Evolutionary conservation across 2,888 invertebrate species (phyloP).

Genomic region (Tuta absoluta): DNA sequence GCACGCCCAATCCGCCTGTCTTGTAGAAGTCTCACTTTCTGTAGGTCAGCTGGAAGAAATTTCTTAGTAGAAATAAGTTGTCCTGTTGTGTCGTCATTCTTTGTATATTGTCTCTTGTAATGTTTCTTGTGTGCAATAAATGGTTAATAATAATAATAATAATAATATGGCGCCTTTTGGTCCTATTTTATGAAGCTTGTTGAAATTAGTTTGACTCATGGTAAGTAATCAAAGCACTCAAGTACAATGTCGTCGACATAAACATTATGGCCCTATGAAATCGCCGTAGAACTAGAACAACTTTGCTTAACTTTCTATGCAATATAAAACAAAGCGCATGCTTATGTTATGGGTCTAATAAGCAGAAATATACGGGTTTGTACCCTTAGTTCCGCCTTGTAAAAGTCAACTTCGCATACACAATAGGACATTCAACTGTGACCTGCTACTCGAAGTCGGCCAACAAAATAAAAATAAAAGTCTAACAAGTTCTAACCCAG

Average conservation of each 20-base stretch:
- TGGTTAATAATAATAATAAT: too few species aligned
- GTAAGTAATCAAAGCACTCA: neutral
- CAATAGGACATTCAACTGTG: conserved; percentile 30
- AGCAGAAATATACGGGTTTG: neutral
- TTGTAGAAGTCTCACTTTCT: too few species aligned
- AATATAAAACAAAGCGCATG: neutral
- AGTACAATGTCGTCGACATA: neutral
- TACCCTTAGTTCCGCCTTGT: neutral
- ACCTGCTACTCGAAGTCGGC: conserved; percentile 14
- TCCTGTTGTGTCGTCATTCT: too few species aligned
- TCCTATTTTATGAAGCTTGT: too few species aligned
- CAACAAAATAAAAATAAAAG: conserved; percentile 16
- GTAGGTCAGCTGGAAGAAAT: too few species aligned
- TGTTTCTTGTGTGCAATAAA: too few species aligned
- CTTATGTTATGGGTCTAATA: neutral
- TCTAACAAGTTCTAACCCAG: neutral
- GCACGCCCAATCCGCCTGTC: too few species aligned
- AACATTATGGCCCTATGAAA: neutral
- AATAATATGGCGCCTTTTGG: too few species aligned
- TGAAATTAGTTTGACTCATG: neutral
- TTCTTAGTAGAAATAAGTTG: too few species aligned
- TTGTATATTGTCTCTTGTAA: too few species aligned
- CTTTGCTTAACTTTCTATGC: neutral
- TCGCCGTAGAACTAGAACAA: neutral
- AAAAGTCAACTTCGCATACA: conserved; percentile 18